A percentile compares a stretch with the other conserved stretches of the same genome.
Conservation (phyloP, 2,888 invertebrate species). For the Caenorhabditis imperialis region DNA sequence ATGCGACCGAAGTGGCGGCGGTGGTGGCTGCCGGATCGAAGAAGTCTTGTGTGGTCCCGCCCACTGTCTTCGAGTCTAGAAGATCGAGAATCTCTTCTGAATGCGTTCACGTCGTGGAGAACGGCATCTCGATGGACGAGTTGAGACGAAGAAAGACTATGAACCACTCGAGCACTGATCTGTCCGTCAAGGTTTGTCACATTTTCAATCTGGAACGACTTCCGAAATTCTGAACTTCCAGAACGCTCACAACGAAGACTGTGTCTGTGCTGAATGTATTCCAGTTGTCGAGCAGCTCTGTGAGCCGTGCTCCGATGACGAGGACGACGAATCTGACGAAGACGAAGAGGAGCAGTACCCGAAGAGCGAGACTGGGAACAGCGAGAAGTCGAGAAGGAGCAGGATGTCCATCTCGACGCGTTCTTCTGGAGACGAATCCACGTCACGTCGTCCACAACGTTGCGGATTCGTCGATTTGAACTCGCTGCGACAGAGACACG, state of each 20-base stretch:
- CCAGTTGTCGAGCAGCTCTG: conserved; percentile 51
- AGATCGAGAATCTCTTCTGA: conserved; percentile 31
- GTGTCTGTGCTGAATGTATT: conserved; percentile 49
- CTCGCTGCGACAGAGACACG: conserved; percentile 47
- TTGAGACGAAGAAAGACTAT: conserved; percentile 38
- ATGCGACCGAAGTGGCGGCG: conserved; percentile 21
- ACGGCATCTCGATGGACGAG: conserved; percentile 55
- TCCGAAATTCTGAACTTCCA: conserved; percentile 4
- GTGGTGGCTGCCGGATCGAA: conserved; percentile 25
- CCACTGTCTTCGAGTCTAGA: conserved; percentile 35
- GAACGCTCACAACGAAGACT: conserved; percentile 48
- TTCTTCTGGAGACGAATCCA: conserved; percentile 44
- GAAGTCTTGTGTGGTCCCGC: conserved; percentile 33
- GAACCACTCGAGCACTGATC: conserved; percentile 31
- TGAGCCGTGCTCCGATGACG: conserved; percentile 50
- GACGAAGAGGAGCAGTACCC: conserved; percentile 47
- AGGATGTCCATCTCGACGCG: conserved; percentile 33
- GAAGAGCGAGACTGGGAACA: conserved; percentile 2
- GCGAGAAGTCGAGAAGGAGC: conserved; percentile 13
- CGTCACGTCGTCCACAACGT: not conserved
- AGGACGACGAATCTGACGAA: conserved; percentile 12
- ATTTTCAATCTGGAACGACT: not conserved
- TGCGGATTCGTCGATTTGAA: conserved; percentile 46
- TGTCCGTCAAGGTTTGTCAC: conserved; percentile 23
- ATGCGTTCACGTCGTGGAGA: conserved; percentile 37